Evolutionary conservation across 2,797 vertebrate genomes (phyloP), one percentile per base, ranked within the genome.

Genomic region (Gobio occitaniae): DNA sequence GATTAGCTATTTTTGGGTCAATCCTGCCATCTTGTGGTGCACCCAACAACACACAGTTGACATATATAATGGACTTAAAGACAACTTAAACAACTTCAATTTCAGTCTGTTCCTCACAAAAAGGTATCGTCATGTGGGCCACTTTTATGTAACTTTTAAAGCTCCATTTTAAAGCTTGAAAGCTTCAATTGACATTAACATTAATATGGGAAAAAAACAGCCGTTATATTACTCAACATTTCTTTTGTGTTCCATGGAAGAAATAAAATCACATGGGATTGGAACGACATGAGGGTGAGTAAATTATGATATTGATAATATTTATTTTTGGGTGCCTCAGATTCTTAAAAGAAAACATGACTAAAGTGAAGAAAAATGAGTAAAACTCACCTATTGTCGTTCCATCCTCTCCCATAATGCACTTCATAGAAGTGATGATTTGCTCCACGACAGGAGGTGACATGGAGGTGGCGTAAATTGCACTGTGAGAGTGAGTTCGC

Each of bases 371-470:
- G 15, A 72, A 50, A 29, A 25, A 52, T n/a, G 1, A n/a, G 63
- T n/a, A 59, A 90, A 84, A 95, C 96, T 96, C 89, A 98, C 97
- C 97, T 50, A 96, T 87, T 19, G 90, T 95, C 77, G 96, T 97
- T 91, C 97, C 97, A 88, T 99, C 97, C 91, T 97, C 95, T 90
- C 97, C 97, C 97, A 97, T 98, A 95, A 99, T 96, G 90, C 97
- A 97, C 93, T 97, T 97, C 96, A 99, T 96, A 17, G 97, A 97
- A 95, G 96, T 93, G 93, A 98, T 94, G 92, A 99, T 95, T 93
- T 99, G 97, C 92, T 97, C 95, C 88, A 95, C 94, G 76, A 98
- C 88, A 0, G 97, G 94, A 6, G 96, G 95, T 90, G 96, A 97
- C 96, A 99, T 98, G 25, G 98, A 96, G 11, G 96, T 91, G 90